Evolutionary conservation across 1,140 invertebrate genomes (phyloP).

Genomic region (Bombyx mandarina): DNA sequence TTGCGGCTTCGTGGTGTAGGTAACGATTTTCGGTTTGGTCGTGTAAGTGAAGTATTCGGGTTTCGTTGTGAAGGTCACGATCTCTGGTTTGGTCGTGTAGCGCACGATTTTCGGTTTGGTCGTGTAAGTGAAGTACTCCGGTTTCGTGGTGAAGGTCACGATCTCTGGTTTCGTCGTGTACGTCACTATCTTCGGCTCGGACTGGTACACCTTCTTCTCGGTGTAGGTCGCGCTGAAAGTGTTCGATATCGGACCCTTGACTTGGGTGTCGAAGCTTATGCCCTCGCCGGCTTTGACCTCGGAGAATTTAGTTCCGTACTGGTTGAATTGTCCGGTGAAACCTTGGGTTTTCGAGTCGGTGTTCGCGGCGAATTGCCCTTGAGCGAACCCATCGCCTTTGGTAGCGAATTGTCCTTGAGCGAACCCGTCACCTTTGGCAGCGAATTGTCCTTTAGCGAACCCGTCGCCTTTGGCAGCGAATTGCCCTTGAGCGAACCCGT

Average conservation of each 20-base stretch:
- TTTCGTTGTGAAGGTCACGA: constrained; percentile 45
- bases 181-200: constrained; percentile 31
- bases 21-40: constrained; percentile 45
- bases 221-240: constrained; percentile 40
- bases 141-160: constrained; percentile 36
- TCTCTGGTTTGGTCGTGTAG: constrained; percentile 46
- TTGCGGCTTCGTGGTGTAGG: constrained; percentile 46
- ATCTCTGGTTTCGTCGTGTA: constrained; percentile 36
- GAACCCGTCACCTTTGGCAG: neutral
- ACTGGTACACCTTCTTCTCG: constrained; percentile 52
- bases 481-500: constrained; percentile 7
- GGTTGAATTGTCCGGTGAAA: constrained; percentile 17
- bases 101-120: constrained; percentile 49
- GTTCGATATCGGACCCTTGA: constrained; percentile 39
- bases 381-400: neutral
- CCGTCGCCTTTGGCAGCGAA: neutral
- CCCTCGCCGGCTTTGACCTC: constrained; percentile 10
- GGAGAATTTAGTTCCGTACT: constrained; percentile 22
- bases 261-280: constrained; percentile 23
- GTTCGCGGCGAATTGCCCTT: constrained; percentile 8
- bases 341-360: neutral
- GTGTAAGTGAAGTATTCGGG: constrained; percentile 45
- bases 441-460: constrained; percentile 13
- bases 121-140: constrained; percentile 37
- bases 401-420: too few relatives aligned